Evolutionary conservation across 2,797 vertebrate genomes (phyloP).

Genomic region (Poeciliopsis gracilis): DNA sequence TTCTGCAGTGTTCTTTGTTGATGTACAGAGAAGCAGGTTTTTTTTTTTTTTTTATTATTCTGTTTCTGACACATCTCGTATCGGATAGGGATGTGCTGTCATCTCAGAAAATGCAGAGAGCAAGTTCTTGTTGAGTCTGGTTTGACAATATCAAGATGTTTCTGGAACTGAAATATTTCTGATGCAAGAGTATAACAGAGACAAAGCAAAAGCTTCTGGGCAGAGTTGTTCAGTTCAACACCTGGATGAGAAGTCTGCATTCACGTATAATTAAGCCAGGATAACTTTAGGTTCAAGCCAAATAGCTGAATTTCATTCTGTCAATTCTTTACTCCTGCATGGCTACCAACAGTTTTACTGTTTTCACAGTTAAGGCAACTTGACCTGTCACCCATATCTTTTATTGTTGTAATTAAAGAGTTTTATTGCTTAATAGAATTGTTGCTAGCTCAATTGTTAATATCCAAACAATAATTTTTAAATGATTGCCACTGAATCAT

Average conservation of each 20-base stretch:
- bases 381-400: background rate
- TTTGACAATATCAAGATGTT: slow-evolving; percentile 34
- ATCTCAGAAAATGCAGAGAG: slow-evolving; percentile 19
- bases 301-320: background rate
- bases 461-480: background rate
- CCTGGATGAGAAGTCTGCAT: background rate
- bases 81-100: slow-evolving; percentile 16
- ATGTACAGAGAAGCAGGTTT: slow-evolving; percentile 22
- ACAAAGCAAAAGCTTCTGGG: background rate
- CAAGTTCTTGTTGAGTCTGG: slow-evolving; percentile 4
- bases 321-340: background rate
- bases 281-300: background rate
- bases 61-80: slow-evolving; percentile 20
- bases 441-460: background rate
- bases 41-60: background rate
- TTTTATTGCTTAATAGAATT: background rate
- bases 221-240: background rate
- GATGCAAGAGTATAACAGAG: slow-evolving; percentile 7
- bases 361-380: background rate
- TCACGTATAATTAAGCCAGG: background rate
- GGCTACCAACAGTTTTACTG: background rate
- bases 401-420: background rate
- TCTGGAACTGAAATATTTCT: slow-evolving; percentile 17
- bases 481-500: too few species aligned
- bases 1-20: slow-evolving; percentile 33